Evolutionary conservation across 2,113 vertebrate genomes (phyloP).

Genomic region (Smithornis capensis): DNA sequence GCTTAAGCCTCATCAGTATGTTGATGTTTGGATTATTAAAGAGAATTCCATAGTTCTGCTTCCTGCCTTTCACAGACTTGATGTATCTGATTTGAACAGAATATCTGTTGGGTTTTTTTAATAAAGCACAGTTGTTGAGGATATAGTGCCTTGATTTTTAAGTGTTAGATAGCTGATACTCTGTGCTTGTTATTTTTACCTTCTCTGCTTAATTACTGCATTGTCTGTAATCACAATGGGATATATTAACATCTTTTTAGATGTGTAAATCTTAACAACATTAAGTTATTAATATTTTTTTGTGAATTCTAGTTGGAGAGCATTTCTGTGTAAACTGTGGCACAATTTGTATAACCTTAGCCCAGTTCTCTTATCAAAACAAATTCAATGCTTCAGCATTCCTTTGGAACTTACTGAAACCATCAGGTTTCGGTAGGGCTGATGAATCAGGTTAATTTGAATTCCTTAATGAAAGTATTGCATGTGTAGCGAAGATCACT

Average conservation of each 20-base stretch:
- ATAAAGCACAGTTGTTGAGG: not conserved
- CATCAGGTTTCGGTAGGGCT: not conserved
- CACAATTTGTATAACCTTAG: not conserved
- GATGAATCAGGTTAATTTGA: conserved; percentile 21
- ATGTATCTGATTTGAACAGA: not conserved
- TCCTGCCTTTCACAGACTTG: not conserved
- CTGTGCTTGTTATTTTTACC: not conserved
- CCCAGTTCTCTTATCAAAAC: not conserved
- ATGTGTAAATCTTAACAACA: not conserved
- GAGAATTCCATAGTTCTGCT: not conserved
- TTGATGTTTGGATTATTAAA: not conserved
- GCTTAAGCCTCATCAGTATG: not conserved
- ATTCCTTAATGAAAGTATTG: not conserved
- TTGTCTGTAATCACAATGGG: not conserved
- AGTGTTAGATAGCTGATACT: not conserved
- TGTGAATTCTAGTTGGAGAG: not conserved
- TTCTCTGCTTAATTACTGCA: not conserved
- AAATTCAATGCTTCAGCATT: not conserved
- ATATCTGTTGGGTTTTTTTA: not conserved
- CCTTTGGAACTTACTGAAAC: not conserved
- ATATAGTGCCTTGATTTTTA: not conserved
- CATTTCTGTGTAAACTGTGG: not conserved
- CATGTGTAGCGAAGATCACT: not conserved
- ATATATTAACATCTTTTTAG: not conserved
- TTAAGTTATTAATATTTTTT: not conserved